These are phyloP conservation scores for Colaptes auratus DNA, from an alignment of 2,113 vertebrate species.

Conservation along the genomic window DNA sequence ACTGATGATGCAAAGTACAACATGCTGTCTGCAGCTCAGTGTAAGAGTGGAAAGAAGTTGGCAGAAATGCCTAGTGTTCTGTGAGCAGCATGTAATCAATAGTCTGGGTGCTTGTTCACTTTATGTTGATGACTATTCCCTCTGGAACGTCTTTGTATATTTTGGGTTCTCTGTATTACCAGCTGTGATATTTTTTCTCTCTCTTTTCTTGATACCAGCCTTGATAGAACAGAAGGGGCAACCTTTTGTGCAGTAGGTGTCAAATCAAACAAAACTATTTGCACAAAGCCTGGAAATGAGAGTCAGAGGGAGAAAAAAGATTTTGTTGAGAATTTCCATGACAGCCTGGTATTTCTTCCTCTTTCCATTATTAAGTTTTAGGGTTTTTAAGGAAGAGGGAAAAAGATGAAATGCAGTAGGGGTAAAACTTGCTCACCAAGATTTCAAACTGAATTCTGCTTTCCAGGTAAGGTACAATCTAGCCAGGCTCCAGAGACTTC, in stretches of 20 bases:
- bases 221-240: conserved; percentile 77
- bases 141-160: conserved; percentile 79
- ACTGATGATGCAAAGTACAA: conserved; percentile 84
- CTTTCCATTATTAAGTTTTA: background rate
- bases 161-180: conserved; percentile 82
- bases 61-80: conserved; percentile 82
- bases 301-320: conserved; percentile 29
- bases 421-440: background rate
- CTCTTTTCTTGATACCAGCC: conserved; percentile 71
- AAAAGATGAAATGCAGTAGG: background rate
- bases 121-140: conserved; percentile 84
- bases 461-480: background rate
- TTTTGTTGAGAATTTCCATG: conserved; percentile 54
- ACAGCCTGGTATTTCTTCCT: background rate
- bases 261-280: conserved; percentile 77
- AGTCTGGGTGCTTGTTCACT: conserved; percentile 84
- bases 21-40: conserved; percentile 83
- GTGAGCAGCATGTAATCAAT: conserved; percentile 83
- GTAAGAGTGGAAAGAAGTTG: conserved; percentile 78
- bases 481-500: background rate
- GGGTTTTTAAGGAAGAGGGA: background rate
- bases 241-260: conserved; percentile 73
- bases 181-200: conserved; percentile 79
- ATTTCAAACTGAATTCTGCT: background rate
- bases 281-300: conserved; percentile 71